Percentiles rank a stretch among this genome's conserved stretches.
Evolutionary conservation across 64 coral and sea anemone species (phyloP).

Genomic region (Pachyseris speciosa): DNA sequence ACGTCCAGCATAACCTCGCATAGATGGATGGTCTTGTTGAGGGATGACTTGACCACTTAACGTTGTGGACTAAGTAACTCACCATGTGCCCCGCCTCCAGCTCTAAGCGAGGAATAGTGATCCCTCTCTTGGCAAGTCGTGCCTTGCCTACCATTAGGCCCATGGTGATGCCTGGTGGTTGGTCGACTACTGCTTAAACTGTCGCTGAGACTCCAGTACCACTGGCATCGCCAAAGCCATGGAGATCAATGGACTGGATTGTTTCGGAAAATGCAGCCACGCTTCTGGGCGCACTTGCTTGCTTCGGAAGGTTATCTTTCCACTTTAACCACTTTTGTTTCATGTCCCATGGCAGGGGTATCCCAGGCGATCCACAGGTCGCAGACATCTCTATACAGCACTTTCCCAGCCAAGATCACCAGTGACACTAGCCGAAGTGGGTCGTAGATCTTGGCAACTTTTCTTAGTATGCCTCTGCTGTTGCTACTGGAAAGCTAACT

Average conservation of each 20-base stretch:
- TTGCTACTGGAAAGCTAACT: not conserved
- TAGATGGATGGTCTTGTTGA: slow-evolving; percentile 1
- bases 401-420: not conserved
- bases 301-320: not conserved
- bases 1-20: not conserved
- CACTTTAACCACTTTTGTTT: not conserved
- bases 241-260: not conserved
- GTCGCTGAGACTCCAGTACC: not conserved
- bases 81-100: not conserved
- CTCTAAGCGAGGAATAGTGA: not conserved
- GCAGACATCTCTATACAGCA: not conserved
- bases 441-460: not conserved
- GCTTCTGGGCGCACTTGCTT: not conserved
- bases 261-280: not conserved
- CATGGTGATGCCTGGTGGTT: not conserved
- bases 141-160: not conserved
- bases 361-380: no score
- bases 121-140: not conserved
- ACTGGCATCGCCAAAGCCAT: not conserved
- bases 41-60: not conserved
- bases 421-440: not conserved
- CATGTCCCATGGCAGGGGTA: not conserved
- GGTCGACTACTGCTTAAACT: not conserved
- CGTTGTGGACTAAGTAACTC: not conserved
- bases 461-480: not conserved